Evolutionary conservation across 2,113 vertebrate species (phyloP), one percentile per base, ranked within the genome.

Genomic region (Chroicocephalus ridibundus): DNA sequence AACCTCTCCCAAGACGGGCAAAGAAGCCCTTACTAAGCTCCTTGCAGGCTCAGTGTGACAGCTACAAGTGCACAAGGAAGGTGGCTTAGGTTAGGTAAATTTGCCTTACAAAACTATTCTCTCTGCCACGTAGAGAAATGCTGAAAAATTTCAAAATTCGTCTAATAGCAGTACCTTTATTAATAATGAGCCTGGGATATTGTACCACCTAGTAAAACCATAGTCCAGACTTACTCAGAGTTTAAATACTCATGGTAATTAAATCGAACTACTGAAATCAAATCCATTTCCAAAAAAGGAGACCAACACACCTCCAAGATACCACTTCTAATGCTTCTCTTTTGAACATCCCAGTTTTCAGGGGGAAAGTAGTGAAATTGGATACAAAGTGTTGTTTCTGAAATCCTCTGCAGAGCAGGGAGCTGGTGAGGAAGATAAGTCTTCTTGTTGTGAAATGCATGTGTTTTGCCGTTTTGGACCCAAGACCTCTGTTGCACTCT

Each of bases 81-180:
- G 61, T 8, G 5, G 38, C 31, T 91, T 86, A 75, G 46, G 54
- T 90, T 88, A 90, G 64, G 18, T 93, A 91, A 81, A 52, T 89
- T 92, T 89, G 86, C 52, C 46, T 85, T 82, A 79, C 57, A 89
- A 88, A 95, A 87, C 26, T 31, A 57, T 93, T 82, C 69, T 88
- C n/a, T 68, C 89, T 93, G 57, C 82, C 57, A 44, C 20, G 61
- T 40, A 84, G 49, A 90, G 38, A 86, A 84, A 78, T 57, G 76
- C 22, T 60, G 72, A 91, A 88, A 75, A 15, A 18, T 57, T 81
- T 71, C 79, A 6, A 78, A 88, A 86, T 71, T 86, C 40, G 15
- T 84, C 31, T 89, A 88, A 86, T 60, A 88, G 65, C 72, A 88
- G 19, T 72, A 80, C 46, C 52, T 95, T 90, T 90, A 86, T 84